Evolutionary conservation across 64 coral and sea anemone genomes (phyloP).

Genomic region (Actinia tenebrosa): DNA sequence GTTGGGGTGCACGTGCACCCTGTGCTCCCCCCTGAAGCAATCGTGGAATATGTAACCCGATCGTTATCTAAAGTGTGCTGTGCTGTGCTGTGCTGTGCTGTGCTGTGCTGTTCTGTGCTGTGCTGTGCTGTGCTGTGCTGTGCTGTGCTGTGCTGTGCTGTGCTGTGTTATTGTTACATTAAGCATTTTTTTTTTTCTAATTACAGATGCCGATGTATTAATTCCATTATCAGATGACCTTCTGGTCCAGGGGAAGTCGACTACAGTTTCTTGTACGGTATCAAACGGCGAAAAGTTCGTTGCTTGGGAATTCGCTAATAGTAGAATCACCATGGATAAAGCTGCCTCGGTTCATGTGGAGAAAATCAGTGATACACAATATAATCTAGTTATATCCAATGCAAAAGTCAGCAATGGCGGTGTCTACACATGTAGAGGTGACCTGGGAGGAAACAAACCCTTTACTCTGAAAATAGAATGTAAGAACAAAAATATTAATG

Average conservation of each 20-base stretch:
- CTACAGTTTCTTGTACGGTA: background rate
- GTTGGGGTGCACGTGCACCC: too few species aligned
- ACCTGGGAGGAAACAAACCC: background rate
- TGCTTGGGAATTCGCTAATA: conserved; percentile 13
- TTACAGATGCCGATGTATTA: background rate
- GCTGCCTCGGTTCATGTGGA: background rate
- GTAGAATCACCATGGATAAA: background rate
- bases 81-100: conserved; percentile 11
- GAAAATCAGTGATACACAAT: background rate
- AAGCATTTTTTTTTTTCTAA: background rate
- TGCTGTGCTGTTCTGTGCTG: background rate
- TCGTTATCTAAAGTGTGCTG: too few species aligned
- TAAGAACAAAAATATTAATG: conserved; percentile 8
- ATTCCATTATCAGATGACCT: background rate
- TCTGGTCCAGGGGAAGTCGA: background rate
- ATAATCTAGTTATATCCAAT: conserved; percentile 1
- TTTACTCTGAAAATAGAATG: background rate
- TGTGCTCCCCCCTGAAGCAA: too few species aligned
- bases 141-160: background rate
- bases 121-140: background rate
- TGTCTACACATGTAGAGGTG: conserved; percentile 22
- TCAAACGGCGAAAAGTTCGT: background rate
- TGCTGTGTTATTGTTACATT: background rate
- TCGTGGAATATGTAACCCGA: too few species aligned
- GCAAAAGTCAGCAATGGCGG: conserved; percentile 16